These are phyloP conservation scores for Cheilinus undulatus DNA, from an alignment of 2,113 vertebrate genomes.

Conservation along the genomic window DNA sequence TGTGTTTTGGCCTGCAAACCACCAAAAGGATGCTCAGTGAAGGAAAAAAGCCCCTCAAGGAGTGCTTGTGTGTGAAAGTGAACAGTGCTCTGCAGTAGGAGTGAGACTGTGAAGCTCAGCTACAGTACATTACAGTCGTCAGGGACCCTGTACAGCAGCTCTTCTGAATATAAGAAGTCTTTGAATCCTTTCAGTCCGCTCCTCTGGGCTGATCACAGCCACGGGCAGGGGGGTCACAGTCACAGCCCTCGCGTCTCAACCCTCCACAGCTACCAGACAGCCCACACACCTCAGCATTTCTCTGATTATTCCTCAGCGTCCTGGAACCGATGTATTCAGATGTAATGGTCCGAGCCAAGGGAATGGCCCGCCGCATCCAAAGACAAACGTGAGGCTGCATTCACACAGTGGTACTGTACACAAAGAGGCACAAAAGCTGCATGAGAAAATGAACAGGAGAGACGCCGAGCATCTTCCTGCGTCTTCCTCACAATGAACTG, in stretches of 20 bases:
- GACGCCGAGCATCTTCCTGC: constrained; percentile 34
- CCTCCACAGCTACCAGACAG: constrained; percentile 13
- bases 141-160: constrained; percentile 32
- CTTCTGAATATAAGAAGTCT: constrained; percentile 49
- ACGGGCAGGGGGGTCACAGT: neutral
- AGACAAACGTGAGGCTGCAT: constrained; percentile 51
- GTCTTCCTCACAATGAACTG: constrained; percentile 53
- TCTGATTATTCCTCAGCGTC: constrained; percentile 41
- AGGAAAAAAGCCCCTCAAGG: neutral
- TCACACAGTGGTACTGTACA: constrained; percentile 49
- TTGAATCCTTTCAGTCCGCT: constrained; percentile 37
- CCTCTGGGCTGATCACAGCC: constrained; percentile 43
- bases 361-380: constrained; percentile 8
- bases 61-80: neutral
- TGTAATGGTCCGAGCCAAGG: constrained; percentile 28
- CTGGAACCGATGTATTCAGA: constrained; percentile 48
- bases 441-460: constrained; percentile 40
- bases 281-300: constrained; percentile 38
- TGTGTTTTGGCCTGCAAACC: constrained; percentile 32
- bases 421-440: constrained; percentile 76
- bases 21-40: neutral
- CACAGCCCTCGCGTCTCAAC: constrained; percentile 11
- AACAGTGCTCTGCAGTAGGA: constrained; percentile 18
- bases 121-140: constrained; percentile 31
- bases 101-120: constrained; percentile 25